phyloP scores from a whole-genome alignment of 2,888 invertebrate genomes.

The Alsophila aescularia region DNA sequence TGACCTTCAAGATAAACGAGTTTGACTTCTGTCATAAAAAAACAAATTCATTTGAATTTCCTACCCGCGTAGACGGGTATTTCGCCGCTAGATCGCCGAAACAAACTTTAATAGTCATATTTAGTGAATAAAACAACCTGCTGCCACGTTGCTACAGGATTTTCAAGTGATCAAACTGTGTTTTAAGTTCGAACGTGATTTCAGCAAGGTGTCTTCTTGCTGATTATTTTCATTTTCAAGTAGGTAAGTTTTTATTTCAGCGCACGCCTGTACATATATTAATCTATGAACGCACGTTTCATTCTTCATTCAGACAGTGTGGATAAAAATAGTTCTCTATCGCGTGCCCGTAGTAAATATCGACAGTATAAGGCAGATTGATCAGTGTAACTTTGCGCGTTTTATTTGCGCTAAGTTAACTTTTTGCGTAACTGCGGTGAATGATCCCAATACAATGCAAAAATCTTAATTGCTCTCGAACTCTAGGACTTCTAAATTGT shows the following conservation, averaged over 20 bases:
- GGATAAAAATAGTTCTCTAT: conserved; percentile 40
- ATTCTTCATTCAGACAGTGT: conserved; percentile 29
- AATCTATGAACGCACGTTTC: conserved; percentile 46
- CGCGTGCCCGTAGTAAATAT: conserved; percentile 29
- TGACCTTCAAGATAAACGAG: conserved; percentile 69
- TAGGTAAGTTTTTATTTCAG: conserved; percentile 56
- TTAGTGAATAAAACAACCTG: conserved; percentile 47
- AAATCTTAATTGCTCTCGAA: no score
- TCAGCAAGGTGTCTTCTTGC: conserved; percentile 27
- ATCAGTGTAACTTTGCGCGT: no score
- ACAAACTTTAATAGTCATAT: conserved; percentile 51
- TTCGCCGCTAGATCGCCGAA: conserved; percentile 53
- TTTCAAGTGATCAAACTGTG: conserved; percentile 67
- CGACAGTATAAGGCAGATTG: conserved; percentile 1
- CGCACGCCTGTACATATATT: no score
- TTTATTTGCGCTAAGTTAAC: no score
- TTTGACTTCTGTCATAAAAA: conserved; percentile 73
- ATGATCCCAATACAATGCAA: no score
- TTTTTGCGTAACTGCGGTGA: no score
- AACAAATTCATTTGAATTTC: conserved; percentile 71
- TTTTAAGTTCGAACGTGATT: conserved; percentile 19
- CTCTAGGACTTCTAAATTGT: no score
- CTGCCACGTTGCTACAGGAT: conserved; percentile 59
- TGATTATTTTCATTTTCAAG: conserved; percentile 42
- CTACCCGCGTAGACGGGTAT: conserved; percentile 78